These are phyloP conservation scores for Eilema depressum DNA, from an alignment of 2,888 invertebrate genomes.

Conservation along the genomic window DNA sequence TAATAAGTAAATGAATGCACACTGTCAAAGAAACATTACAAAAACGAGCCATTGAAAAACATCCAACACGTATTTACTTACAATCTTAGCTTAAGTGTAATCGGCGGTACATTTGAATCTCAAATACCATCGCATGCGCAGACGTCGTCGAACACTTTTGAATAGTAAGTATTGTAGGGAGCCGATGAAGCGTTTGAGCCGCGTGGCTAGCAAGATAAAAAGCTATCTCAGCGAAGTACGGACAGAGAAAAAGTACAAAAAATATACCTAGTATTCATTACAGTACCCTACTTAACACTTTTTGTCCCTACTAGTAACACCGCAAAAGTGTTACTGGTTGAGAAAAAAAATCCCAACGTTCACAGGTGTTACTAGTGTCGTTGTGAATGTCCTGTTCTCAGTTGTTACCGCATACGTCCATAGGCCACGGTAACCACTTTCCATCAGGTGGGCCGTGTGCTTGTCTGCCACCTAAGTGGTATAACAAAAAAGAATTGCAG, in stretches of 20 bases:
- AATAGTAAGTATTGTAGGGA: constrained; percentile 32
- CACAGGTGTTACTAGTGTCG: no score
- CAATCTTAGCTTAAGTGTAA: constrained; percentile 15
- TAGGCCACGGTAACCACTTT: neutral
- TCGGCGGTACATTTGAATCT: constrained; percentile 22
- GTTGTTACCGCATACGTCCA: neutral
- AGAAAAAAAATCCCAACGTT: no score
- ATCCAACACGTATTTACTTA: neutral
- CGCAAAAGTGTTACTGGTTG: no score
- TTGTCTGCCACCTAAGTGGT: no score
- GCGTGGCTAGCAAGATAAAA: constrained; percentile 54
- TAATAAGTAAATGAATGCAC: constrained; percentile 7
- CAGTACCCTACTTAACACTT: constrained; percentile 59
- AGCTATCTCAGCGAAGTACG: constrained; percentile 54
- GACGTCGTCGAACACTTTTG: constrained; percentile 36
- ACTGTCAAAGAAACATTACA: constrained; percentile 8
- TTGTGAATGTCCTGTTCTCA: no score
- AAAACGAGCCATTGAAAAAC: constrained; percentile 17
- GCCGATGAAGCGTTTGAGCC: constrained; percentile 53
- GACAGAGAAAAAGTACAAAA: constrained; percentile 62
- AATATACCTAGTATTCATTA: constrained; percentile 54
- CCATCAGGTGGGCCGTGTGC: no score
- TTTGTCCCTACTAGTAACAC: no score
- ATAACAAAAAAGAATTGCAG: no score
- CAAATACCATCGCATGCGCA: constrained; percentile 20